Evolutionary conservation across 2,113 vertebrate species (phyloP).

Genomic region (Sus scrofa): DNA sequence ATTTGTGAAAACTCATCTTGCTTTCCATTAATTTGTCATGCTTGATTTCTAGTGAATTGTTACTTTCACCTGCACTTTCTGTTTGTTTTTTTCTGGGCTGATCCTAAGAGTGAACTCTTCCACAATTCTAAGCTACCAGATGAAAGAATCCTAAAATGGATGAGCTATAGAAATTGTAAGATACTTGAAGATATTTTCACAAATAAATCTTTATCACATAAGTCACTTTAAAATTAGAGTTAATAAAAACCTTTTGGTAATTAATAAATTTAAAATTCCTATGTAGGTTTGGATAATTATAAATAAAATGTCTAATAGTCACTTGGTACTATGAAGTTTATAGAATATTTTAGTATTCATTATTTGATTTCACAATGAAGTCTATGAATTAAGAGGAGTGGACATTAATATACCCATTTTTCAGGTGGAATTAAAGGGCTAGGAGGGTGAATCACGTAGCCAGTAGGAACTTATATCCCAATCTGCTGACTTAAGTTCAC

Average conservation of each 20-base stretch:
- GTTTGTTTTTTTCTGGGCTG: neutral
- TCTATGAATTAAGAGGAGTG: constrained; percentile 7
- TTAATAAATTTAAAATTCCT: constrained; percentile 13
- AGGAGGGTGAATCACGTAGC: neutral
- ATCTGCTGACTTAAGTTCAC: neutral
- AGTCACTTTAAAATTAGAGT: neutral
- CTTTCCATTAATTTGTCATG: neutral
- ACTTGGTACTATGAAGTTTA: neutral
- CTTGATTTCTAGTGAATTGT: neutral
- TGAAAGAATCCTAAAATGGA: neutral
- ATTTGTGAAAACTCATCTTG: neutral
- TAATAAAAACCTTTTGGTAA: neutral
- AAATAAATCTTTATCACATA: neutral
- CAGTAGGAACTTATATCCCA: neutral
- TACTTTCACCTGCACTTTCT: neutral
- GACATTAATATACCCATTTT: neutral
- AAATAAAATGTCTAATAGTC: constrained; percentile 19
- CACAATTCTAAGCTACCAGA: neutral
- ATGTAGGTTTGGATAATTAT: neutral
- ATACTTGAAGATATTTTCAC: constrained; percentile 41
- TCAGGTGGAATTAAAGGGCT: neutral
- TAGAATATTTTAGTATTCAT: constrained; percentile 18
- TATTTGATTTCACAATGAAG: constrained; percentile 1
- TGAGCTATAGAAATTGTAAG: neutral
- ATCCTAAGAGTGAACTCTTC: neutral